Evolutionary conservation across 2,888 invertebrate genomes (phyloP).

Genomic region (Tenthredo amoena): DNA sequence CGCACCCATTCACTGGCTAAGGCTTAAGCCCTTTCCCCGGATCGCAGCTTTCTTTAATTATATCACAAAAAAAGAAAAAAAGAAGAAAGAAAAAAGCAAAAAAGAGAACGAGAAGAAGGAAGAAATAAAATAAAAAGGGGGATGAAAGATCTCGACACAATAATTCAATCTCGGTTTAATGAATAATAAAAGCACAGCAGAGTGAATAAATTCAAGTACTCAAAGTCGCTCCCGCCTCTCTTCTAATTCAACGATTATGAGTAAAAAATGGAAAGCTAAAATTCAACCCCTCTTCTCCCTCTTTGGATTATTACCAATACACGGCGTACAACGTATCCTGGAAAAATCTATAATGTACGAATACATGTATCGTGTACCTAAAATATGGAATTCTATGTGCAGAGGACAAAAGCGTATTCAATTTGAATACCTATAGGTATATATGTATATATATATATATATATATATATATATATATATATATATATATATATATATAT

Average conservation of each 20-base stretch:
- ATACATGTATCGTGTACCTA: background rate
- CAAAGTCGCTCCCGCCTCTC: background rate
- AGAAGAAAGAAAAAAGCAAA: background rate
- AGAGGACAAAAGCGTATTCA: slow-evolving; percentile 3
- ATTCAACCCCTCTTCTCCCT: background rate
- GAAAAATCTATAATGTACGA: background rate
- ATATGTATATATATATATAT: background rate
- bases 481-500: background rate
- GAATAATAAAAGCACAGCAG: background rate
- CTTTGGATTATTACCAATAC: background rate
- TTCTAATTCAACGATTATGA: background rate
- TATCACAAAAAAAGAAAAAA: background rate
- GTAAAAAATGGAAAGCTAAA: background rate
- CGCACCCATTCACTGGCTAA: background rate
- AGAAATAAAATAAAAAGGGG: background rate
- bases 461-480: background rate
- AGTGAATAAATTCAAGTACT: background rate
- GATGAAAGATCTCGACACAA: background rate
- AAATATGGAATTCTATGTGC: background rate
- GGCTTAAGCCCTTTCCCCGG: background rate
- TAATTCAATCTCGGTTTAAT: background rate
- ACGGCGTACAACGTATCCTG: background rate
- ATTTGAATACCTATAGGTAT: background rate
- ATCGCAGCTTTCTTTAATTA: background rate
- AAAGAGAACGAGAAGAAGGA: background rate